Base-by-base conservation (phyloP, 2,888 invertebrate genomes). In the Enchytraeus crypticus region DNA sequence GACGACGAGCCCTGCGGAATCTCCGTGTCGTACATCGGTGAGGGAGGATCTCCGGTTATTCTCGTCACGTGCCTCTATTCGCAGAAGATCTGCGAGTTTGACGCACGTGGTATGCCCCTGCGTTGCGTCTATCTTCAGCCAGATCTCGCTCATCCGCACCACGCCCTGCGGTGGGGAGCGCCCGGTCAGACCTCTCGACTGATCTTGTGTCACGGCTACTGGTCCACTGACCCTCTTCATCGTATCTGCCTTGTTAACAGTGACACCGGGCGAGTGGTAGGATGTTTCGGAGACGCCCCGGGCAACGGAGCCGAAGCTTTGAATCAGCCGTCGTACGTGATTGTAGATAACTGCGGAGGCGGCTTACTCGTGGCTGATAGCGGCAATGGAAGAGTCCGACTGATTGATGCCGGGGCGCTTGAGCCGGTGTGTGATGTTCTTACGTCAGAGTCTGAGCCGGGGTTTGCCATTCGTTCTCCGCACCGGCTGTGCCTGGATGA, bases 1-100 rank as follows among this genome's bases (percentile, higher is more conserved):
- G 54, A 54, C 26, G 54, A 54, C 26, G 32, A 54, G 54, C 54
- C 54, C 11, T 34, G 26, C 4, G 54, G 54, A 38, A 27, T 54
- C n/a, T 33, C 54, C 2, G 54, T 54, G 18, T 34, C 54, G 23
- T 18, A 38, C 38, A n/a, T n/a, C n/a, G 5, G 14, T 38, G 27
- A 23, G 23, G 27, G 33, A 1, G 27, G 33, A 1, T 18, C 32
- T 26, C 8, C 38, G 18, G 38, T 38, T 18, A 38, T 54, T 3
- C 27, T 38, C 18, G 54, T 54, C 33, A 54, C 54, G 2, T 54
- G 54, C 33, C n/a, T 54, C 23, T 54, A 54, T 14, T n/a, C 54
- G 26, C 54, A 54, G 26, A 54, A 38, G 43, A 5, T 54, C 23
- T 54, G 38, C 26, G 34, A 54, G 43, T 54, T 54, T 18, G 38